Evolutionary conservation across 2,797 vertebrate genomes (phyloP), one percentile per base, ranked within the genome.

Genomic region (Spinibarbus caldwelli): DNA sequence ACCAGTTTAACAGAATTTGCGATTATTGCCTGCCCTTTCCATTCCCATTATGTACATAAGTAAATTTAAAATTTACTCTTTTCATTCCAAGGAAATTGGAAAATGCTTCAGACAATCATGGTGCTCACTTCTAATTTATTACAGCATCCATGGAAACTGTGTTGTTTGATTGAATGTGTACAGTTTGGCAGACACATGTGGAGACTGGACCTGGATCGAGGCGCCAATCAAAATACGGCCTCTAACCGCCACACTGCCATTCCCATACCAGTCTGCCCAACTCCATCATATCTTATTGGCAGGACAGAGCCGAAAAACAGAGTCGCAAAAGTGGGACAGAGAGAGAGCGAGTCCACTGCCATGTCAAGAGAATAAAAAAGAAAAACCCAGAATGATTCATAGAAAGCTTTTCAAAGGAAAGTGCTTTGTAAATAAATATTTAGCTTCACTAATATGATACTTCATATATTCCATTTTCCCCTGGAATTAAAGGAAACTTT

Each of bases 161-260:
- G 49, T 70, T 86, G 62, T 80, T 90, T 81, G 86, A 83, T 80
- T 73, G 85, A 82, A 57, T 43, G 85, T 34, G 62, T 86, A 86
- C 82, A 81, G 86, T 88, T 87, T 68, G 75, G 88, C 92, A 92
- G 92, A 92, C 90, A 91, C 89, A 90, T 54, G 85, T 52, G 54
- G 83, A 90, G 89, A 89, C n/a, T 59, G 43, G 86, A 90, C 90
- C 87, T 64, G 81, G 87, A 89, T 86, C 88, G 86, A 91, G 93
- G 91, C 90, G 93, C 94, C 94, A 93, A 94, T 93, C 93, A 93
- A 92, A 90, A 91, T 83, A 82, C 71, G 86, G 88, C 86, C 90
- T 87, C 86, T 91, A 89, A 89, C 91, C 90, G 90, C 90, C 91
- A 91, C 92, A 93, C 89, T 89, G 49, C 91, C 5, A 85, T 90